Base-by-base conservation (phyloP, 2,888 invertebrate species). In the Diadegma fenestrale region DNA sequence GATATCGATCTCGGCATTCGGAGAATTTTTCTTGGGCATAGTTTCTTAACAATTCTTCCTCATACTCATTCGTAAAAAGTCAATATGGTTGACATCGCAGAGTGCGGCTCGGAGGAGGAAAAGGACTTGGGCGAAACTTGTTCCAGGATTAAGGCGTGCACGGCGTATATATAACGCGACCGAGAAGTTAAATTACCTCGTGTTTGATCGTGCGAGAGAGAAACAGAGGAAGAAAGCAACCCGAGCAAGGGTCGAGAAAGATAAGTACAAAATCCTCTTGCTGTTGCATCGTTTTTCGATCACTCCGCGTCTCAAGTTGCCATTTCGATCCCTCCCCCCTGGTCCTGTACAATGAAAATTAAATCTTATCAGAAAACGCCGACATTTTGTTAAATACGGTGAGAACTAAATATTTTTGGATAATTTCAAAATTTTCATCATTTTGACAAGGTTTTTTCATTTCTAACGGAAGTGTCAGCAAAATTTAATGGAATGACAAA, bases 241-340 rank as follows among this genome's bases (percentile, higher is more conserved):
- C 4, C 22, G 3, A 14, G 19, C 0, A 43, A n/a, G 22, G 22
- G 10, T 37, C 48, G 66, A 63, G 69, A 19, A 63, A 89, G 91
- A 91, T 93, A 92, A 92, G 90, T 88, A 88, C 86, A 86, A 87
- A 88, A 76, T 84, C 82, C 26, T 84, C 58, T 66, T 77, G 66
- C 82, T 86, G 58, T 85, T 80, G 82, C 77, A 63, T 72, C 80
- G 77, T 82, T 82, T 82, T 77, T 80, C 83, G 84, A 82, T 83
- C 68, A 85, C 87, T 86, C 83, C 87, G 83, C 86, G 85, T 87
- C 86, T 87, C 76, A 76, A 66, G 88, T 86, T 66, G 87, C 82
- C 88, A 85, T 82, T 86, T 85, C 80, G 80, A 82, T 54, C 17
- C 48, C 17, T 48, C 6, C 6, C 17, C 6, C n/a, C n/a, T n/a